Conservation (phyloP, 1,140 invertebrate species). For the Amyelois transitella region DNA sequence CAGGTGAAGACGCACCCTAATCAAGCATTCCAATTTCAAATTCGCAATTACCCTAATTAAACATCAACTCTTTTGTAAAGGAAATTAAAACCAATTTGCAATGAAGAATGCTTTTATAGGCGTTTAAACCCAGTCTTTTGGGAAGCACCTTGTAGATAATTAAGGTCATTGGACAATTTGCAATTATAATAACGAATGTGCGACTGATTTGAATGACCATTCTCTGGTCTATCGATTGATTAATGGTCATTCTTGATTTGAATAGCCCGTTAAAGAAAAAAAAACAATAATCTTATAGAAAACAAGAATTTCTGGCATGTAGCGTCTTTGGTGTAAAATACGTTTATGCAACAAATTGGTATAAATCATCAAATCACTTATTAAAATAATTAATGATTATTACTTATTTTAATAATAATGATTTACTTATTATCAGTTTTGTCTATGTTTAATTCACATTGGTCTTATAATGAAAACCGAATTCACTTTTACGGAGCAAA, state of each 20-base stretch:
- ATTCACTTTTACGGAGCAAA: too few relatives aligned
- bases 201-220: background rate
- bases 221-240: background rate
- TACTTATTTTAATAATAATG: too few relatives aligned
- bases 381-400: too few relatives aligned
- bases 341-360: too few relatives aligned
- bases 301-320: background rate
- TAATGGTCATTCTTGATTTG: background rate
- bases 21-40: constrained; percentile 9
- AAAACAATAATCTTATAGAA: background rate
- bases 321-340: too few relatives aligned
- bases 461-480: too few relatives aligned
- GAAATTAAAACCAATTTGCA: background rate
- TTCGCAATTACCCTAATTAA: background rate
- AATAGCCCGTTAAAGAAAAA: background rate
- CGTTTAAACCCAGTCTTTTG: background rate
- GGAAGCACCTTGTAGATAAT: background rate
- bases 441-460: too few relatives aligned
- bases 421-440: too few relatives aligned
- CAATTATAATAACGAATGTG: background rate
- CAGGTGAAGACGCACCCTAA: constrained; percentile 50
- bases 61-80: background rate
- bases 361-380: too few relatives aligned
- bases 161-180: constrained; percentile 1
- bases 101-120: background rate